These are phyloP conservation scores for Panurus biarmicus DNA, from an alignment of 2,113 vertebrate species.

Conservation along the genomic window DNA sequence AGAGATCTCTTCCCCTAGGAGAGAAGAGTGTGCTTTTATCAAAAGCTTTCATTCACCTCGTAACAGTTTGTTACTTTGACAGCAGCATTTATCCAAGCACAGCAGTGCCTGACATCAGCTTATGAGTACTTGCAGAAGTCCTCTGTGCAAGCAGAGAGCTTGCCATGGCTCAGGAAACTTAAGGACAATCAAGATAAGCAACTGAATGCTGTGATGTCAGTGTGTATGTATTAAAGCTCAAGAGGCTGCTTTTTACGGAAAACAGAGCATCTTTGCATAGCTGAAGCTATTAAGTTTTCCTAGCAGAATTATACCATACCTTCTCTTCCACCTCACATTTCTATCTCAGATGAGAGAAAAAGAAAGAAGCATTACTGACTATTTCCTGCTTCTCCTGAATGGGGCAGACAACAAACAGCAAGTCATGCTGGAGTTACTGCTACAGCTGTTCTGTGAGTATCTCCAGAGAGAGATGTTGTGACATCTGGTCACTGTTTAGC, in stretches of 20 bases:
- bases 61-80: neutral
- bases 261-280: neutral
- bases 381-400: neutral
- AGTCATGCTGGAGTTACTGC: neutral
- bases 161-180: neutral
- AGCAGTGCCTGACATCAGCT: neutral
- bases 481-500: neutral
- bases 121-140: neutral
- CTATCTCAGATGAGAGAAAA: neutral
- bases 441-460: neutral
- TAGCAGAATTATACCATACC: neutral
- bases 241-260: neutral
- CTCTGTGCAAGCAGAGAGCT: neutral
- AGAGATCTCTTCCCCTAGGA: slow-evolving; percentile 92
- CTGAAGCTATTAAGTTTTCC: neutral
- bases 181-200: neutral
- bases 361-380: neutral
- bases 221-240: neutral
- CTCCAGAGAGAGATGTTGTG: neutral
- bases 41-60: neutral
- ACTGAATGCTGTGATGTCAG: neutral
- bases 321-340: neutral
- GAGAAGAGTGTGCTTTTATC: neutral
- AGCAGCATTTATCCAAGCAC: neutral
- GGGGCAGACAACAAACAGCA: neutral